These are phyloP conservation scores for Dolichallabes microphthalmus DNA, from an alignment of 2,113 vertebrate species.

Conservation along the genomic window DNA sequence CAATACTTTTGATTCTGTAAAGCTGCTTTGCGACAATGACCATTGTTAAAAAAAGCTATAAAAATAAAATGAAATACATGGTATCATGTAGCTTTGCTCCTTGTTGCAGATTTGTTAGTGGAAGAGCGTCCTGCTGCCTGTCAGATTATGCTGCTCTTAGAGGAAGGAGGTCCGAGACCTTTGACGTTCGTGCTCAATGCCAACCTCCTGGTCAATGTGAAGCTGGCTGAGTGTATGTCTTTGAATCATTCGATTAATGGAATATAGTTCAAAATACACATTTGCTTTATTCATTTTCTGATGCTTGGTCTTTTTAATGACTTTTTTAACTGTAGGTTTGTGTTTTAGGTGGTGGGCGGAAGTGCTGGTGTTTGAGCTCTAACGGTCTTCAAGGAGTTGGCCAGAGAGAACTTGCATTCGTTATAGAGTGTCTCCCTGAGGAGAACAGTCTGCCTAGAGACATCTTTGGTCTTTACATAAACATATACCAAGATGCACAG, in stretches of 20 bases:
- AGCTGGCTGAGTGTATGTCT: constrained; percentile 79
- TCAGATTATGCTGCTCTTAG: constrained; percentile 78
- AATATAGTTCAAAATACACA: neutral
- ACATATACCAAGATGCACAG: constrained; percentile 86
- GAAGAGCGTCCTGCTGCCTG: constrained; percentile 81
- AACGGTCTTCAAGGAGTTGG: constrained; percentile 89
- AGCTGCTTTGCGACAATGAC: no score
- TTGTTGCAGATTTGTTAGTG: constrained; percentile 74
- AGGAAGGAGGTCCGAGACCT: constrained; percentile 75
- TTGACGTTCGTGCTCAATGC: constrained; percentile 90
- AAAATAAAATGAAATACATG: neutral
- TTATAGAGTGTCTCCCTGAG: constrained; percentile 82
- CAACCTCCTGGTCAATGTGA: constrained; percentile 91
- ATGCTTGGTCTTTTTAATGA: neutral
- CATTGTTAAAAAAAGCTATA: no score
- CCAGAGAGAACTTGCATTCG: constrained; percentile 87
- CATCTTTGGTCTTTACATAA: constrained; percentile 83
- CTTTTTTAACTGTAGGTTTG: constrained; percentile 20
- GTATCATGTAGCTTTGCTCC: neutral
- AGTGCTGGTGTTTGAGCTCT: constrained; percentile 92
- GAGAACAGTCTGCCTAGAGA: constrained; percentile 85
- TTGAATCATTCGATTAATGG: constrained; percentile 53
- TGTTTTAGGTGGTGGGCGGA: constrained; percentile 76
- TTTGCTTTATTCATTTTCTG: neutral
- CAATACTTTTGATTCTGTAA: no score